phyloP scores from a whole-genome alignment of 2,113 vertebrate species.

The Lycocorax pyrrhopterus region DNA sequence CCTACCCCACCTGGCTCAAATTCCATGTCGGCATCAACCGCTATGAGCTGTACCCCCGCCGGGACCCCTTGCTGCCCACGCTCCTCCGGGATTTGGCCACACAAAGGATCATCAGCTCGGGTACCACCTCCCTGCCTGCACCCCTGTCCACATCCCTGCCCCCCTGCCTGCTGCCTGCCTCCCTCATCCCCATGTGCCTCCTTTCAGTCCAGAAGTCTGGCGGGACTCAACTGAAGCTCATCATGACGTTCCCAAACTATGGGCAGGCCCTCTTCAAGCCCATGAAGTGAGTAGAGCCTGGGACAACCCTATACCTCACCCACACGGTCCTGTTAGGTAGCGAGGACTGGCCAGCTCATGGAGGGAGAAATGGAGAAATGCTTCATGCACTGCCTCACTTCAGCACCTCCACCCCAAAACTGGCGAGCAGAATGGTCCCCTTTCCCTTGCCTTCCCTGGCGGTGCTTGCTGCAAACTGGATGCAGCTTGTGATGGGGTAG shows the following conservation, averaged over 20 bases:
- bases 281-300: conserved; percentile 75
- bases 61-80: conserved; percentile 61
- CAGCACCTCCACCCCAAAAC: background rate
- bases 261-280: conserved; percentile 81
- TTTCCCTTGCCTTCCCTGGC: background rate
- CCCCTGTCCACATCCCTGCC: background rate
- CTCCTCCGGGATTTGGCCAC: conserved; percentile 70
- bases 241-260: conserved; percentile 76
- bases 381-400: accelerated
- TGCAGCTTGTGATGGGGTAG: background rate
- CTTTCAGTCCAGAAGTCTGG: conserved; percentile 78
- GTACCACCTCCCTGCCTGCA: background rate
- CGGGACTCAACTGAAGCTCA: conserved; percentile 79
- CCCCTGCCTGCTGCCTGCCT: background rate
- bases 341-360: accelerated
- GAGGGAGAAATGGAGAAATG: background rate
- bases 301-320: background rate
- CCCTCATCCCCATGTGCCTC: background rate
- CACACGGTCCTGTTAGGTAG: accelerated
- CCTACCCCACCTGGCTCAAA: conserved; percentile 75
- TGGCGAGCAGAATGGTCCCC: too few species aligned
- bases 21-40: conserved; percentile 80
- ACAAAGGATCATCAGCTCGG: conserved; percentile 68
- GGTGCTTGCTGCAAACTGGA: background rate
- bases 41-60: conserved; percentile 75